These are phyloP conservation scores for Neopipo cinnamomea DNA, from an alignment of 2,113 vertebrate species.

Conservation along the genomic window DNA sequence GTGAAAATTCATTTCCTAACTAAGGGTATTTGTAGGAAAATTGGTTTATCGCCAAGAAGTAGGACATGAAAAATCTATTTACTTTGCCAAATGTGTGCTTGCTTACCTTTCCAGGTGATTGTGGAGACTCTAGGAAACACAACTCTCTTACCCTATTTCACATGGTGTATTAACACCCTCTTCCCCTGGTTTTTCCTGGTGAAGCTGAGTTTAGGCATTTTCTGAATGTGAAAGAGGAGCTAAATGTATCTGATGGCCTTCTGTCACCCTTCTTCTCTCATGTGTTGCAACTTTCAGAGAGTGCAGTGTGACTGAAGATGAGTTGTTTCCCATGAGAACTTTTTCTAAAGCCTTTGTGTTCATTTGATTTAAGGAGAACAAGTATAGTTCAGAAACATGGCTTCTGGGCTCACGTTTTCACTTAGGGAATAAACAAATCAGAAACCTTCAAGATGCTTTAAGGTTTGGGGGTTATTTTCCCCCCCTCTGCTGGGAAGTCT, in stretches of 20 bases:
- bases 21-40: background rate
- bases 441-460: background rate
- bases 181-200: background rate
- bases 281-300: background rate
- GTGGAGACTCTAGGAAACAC: background rate
- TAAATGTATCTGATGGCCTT: background rate
- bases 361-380: background rate
- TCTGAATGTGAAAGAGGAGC: background rate
- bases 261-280: background rate
- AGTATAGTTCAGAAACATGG: background rate
- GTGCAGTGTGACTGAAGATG: background rate
- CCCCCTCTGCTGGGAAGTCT: background rate
- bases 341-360: background rate
- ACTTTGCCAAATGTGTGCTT: background rate
- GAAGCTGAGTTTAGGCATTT: background rate
- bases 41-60: background rate
- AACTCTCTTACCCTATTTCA: background rate
- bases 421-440: background rate
- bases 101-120: background rate
- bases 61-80: background rate
- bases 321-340: background rate
- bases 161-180: rapidly evolving
- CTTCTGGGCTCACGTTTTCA: background rate
- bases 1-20: background rate
- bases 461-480: background rate